phyloP scores from a whole-genome alignment of 1,140 invertebrate species.

The Archivesica marissinica region DNA sequence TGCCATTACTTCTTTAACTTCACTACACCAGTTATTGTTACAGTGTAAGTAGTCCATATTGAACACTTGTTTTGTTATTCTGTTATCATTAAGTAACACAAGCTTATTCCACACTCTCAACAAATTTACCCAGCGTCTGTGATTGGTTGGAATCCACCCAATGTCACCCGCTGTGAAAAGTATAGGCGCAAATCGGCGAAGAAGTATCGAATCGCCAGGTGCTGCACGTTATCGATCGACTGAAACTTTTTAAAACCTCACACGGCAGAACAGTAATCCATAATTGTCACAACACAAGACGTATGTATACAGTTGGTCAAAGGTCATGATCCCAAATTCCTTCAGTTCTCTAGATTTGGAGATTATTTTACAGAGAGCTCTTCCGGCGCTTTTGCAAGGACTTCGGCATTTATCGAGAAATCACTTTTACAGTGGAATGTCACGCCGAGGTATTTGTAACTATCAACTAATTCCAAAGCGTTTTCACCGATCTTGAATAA shows the following conservation, averaged over 20 bases:
- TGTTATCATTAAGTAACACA: background rate
- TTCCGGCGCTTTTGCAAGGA: constrained; percentile 29
- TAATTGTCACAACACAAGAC: constrained; percentile 47
- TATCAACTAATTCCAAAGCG: constrained; percentile 10
- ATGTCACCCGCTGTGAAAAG: constrained; percentile 21
- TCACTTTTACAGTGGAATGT: constrained; percentile 40
- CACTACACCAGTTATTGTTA: background rate
- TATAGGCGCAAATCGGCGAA: constrained; percentile 52
- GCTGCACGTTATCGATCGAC: constrained; percentile 48
- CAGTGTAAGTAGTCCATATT: background rate
- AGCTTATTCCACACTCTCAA: constrained; percentile 48
- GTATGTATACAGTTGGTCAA: constrained; percentile 47
- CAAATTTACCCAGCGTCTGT: background rate
- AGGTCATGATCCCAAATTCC: constrained; percentile 52
- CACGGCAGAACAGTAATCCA: constrained; percentile 44
- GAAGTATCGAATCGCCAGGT: constrained; percentile 56
- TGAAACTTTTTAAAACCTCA: constrained; percentile 46
- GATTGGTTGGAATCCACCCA: constrained; percentile 19
- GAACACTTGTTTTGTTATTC: constrained; percentile 20
- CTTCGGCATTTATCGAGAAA: constrained; percentile 35
- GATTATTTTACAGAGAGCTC: constrained; percentile 38
- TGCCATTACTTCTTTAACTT: background rate
- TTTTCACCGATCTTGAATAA: constrained; percentile 31
- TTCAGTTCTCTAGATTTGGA: constrained; percentile 18
- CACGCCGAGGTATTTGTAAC: constrained; percentile 46